phyloP scores from a whole-genome alignment of 2,113 vertebrate genomes.

The Muscicapa adusta region DNA sequence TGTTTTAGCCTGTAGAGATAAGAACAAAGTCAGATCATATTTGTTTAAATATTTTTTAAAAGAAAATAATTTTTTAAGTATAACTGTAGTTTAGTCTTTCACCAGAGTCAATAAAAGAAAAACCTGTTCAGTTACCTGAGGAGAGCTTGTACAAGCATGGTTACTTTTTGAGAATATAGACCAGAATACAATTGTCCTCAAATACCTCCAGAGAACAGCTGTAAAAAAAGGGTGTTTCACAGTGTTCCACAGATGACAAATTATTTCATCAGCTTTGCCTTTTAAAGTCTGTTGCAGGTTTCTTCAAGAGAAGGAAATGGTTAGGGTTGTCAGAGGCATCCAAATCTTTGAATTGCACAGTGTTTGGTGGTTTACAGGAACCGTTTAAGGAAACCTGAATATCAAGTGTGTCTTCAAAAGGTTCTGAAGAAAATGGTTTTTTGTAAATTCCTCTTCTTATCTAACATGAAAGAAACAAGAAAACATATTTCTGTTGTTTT shows the following conservation, averaged over 20 bases:
- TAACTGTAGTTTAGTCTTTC: neutral
- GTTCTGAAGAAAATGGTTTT: neutral
- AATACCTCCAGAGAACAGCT: neutral
- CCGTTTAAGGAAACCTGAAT: neutral
- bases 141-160: neutral
- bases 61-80: neutral
- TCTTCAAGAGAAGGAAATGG: neutral
- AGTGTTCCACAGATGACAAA: neutral
- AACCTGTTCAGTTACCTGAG: neutral
- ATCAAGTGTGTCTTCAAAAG: neutral
- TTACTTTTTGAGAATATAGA: neutral
- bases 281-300: neutral
- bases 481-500: neutral
- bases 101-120: neutral
- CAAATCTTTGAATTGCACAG: neutral
- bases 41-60: neutral
- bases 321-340: neutral
- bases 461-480: neutral
- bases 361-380: neutral
- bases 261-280: neutral
- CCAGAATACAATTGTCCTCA: neutral
- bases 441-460: neutral
- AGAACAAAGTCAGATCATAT: neutral
- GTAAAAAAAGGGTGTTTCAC: neutral
- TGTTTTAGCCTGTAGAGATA: neutral